Conservation (phyloP, 2,113 vertebrate species). For the Polypterus senegalus region DNA sequence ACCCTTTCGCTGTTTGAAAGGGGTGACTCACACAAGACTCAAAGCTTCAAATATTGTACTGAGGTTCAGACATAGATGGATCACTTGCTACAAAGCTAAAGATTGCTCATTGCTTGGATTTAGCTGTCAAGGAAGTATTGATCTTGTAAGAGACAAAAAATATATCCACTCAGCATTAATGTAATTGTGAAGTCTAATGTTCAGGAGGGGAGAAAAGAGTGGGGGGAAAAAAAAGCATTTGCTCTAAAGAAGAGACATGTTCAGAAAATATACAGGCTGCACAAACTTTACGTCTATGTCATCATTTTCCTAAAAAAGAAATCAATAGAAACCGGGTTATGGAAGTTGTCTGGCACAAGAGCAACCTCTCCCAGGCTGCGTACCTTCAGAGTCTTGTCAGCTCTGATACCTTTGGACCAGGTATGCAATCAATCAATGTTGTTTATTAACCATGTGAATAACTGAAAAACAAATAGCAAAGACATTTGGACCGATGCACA, state of each 20-base stretch:
- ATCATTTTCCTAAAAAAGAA: background rate
- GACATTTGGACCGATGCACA: too few relatives aligned
- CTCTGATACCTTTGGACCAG: background rate
- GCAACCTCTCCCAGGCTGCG: constrained; percentile 4
- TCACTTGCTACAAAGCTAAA: constrained; percentile 18
- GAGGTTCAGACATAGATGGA: constrained; percentile 6
- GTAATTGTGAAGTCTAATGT: constrained; percentile 28
- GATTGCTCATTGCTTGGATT: constrained; percentile 26
- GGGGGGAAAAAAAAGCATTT: constrained; percentile 1
- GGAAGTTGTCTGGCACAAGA: background rate
- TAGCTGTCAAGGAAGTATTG: constrained; percentile 24
- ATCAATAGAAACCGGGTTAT: background rate
- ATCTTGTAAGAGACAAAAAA: constrained; percentile 29
- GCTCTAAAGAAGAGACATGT: background rate
- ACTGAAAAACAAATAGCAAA: constrained; percentile 17
- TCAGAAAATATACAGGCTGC: background rate
- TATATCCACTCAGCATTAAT: constrained; percentile 26
- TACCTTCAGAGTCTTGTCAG: constrained; percentile 4
- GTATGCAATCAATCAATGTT: constrained; percentile 11
- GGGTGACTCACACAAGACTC: background rate
- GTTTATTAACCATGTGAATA: constrained; percentile 23
- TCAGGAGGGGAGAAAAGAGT: constrained; percentile 19
- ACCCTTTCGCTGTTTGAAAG: background rate
- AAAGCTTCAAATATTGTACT: background rate
- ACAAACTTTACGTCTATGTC: background rate